Evolutionary conservation across 1,140 invertebrate species (phyloP).

Genomic region (Caenorhabditis briggsae): DNA sequence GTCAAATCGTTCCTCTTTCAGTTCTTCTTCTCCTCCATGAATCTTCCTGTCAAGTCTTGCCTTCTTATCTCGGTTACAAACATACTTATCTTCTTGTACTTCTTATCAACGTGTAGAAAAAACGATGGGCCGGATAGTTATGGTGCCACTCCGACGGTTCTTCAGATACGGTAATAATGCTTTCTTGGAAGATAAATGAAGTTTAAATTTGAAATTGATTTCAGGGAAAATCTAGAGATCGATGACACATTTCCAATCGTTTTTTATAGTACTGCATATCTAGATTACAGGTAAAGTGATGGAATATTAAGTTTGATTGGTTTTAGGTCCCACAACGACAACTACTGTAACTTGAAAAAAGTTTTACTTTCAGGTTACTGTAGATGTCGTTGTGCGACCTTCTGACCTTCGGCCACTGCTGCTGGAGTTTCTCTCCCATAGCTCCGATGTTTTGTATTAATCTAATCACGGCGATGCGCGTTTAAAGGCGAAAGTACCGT

Average conservation of each 20-base stretch:
- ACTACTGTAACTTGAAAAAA: too few relatives aligned
- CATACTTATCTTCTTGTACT: background rate
- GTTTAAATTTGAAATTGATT: too few relatives aligned
- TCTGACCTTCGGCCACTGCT: too few relatives aligned
- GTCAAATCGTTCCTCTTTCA: background rate
- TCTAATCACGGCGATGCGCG: too few relatives aligned
- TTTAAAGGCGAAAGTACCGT: too few relatives aligned
- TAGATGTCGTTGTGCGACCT: too few relatives aligned
- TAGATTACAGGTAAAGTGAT: slow-evolving; percentile 4
- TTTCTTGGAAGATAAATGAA: background rate
- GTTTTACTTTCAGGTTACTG: too few relatives aligned
- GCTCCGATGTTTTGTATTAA: too few relatives aligned
- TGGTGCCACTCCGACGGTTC: background rate
- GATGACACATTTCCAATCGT: slow-evolving; percentile 36
- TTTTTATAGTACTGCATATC: slow-evolving; percentile 30
- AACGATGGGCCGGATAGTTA: too few relatives aligned
- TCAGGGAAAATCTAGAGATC: slow-evolving; percentile 43
- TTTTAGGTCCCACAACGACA: too few relatives aligned
- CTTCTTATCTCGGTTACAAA: background rate
- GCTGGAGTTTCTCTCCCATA: too few relatives aligned
- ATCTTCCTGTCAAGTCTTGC: slow-evolving; percentile 45
- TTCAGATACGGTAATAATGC: background rate
- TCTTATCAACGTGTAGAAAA: slow-evolving; percentile 20
- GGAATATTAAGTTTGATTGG: too few relatives aligned
- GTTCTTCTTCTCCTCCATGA: background rate